These are phyloP conservation scores for Elanoides forficatus DNA, from an alignment of 2,113 vertebrate genomes.

Conservation along the genomic window DNA sequence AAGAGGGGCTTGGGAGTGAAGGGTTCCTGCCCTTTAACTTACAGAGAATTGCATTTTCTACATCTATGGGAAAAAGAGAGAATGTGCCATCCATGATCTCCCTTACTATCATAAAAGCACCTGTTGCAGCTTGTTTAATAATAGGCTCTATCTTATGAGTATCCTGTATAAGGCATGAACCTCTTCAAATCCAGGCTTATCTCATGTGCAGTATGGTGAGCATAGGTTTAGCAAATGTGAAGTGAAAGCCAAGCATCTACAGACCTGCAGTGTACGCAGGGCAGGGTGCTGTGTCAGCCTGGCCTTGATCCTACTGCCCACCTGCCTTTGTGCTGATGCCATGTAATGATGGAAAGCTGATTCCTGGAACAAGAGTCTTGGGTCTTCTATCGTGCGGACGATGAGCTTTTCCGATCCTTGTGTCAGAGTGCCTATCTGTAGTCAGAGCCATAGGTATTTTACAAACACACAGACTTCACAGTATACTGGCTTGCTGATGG, in stretches of 20 bases:
- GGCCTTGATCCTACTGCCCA: accelerated
- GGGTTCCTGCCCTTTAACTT: not conserved
- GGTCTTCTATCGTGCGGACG: not conserved
- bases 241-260: not conserved
- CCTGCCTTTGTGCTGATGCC: not conserved
- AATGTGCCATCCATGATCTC: not conserved
- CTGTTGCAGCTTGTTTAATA: not conserved
- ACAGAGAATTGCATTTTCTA: not conserved
- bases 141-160: not conserved
- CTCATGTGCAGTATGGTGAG: not conserved
- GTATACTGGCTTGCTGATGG: not conserved
- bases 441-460: not conserved
- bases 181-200: not conserved
- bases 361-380: not conserved
- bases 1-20: not conserved
- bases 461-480: not conserved
- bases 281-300: not conserved
- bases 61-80: not conserved
- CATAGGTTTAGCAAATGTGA: not conserved
- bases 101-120: not conserved
- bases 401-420: not conserved
- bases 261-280: not conserved
- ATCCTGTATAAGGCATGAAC: not conserved
- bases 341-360: not conserved
- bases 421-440: not conserved